Base-by-base conservation (phyloP, 2,797 vertebrate species). In the Brotula barbata region DNA sequence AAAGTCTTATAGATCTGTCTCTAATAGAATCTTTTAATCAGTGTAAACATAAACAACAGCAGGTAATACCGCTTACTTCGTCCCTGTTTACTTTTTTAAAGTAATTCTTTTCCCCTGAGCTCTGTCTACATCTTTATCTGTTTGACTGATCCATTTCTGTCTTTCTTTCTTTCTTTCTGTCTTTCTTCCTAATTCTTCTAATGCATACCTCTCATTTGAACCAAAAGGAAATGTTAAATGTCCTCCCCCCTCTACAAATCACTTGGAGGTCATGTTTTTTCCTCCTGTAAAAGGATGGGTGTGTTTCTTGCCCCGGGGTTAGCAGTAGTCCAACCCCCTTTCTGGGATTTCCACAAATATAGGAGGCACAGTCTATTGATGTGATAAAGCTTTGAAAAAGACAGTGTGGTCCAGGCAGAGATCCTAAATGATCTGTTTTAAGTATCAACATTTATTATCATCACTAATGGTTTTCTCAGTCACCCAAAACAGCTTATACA, bases 261-360 rank as follows among this genome's bases (percentile, higher is more conserved):
- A 75, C 73, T 71, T 45, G 62, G 46, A 79, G 71, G 58, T 78
- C 66, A 62, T 76, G 75, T 80, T 80, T 80, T 87, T 83, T 84
- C 72, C 80, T 84, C 85, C 78, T 80, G 77, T 83, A 81, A 88
- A 86, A 79, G 39, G 53, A 63, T 9, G 65, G 86, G 79, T 63
- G 79, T 78, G 81, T 83, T 73, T 74, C 67, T 77, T 45, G 78
- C 86, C 80, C 55, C 22, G 16, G 76, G 86, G 62, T 51, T 39
- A 43, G 69, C 66, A 78, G 66, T 75, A 66, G 72, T 81, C 65
- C 77, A 73, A 83, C 69, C 73, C 34, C 43, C 52, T 58, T 34
- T 81, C 80, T 81, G 84, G 87, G 87, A 86, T 89, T 88, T 88
- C 86, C 85, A 84, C 61, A 41, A 67, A 50, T 67, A 82, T 73